A percentile compares a stretch with the other conserved stretches of the same genome.
Evolutionary conservation across 2,888 invertebrate species (phyloP).

Genomic region (Mayetiola destructor): DNA sequence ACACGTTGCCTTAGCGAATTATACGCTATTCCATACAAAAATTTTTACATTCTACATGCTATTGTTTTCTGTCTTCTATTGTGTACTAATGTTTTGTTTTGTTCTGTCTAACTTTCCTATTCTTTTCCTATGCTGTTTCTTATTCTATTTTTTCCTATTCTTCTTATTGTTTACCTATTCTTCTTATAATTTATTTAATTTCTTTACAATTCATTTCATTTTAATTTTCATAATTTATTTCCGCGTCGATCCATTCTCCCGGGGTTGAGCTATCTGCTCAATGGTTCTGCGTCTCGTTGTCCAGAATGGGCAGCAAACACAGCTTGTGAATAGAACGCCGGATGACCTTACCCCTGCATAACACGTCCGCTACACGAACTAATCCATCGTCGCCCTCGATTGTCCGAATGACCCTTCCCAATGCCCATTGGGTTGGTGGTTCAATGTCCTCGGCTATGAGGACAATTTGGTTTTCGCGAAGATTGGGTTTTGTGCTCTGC

Average conservation of each 20-base stretch:
- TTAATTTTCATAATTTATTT: background rate
- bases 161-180: conserved; percentile 23
- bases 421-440: background rate
- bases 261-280: background rate
- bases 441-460: background rate
- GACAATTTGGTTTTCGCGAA: background rate
- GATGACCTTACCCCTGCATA: too few species aligned
- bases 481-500: background rate
- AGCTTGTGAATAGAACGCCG: background rate
- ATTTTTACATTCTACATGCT: too few species aligned
- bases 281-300: background rate
- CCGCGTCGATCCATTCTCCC: background rate
- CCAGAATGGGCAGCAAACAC: background rate
- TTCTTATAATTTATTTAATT: conserved; percentile 22
- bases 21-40: too few species aligned
- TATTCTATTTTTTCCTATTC: background rate
- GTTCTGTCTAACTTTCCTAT: background rate
- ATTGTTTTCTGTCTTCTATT: background rate
- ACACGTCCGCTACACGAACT: background rate
- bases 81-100: background rate
- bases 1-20: too few species aligned
- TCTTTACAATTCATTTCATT: background rate
- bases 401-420: background rate
- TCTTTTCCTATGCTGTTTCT: background rate
- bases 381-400: background rate